Base-by-base conservation (phyloP, 1,140 invertebrate species). In the Steinernema feltiae region DNA sequence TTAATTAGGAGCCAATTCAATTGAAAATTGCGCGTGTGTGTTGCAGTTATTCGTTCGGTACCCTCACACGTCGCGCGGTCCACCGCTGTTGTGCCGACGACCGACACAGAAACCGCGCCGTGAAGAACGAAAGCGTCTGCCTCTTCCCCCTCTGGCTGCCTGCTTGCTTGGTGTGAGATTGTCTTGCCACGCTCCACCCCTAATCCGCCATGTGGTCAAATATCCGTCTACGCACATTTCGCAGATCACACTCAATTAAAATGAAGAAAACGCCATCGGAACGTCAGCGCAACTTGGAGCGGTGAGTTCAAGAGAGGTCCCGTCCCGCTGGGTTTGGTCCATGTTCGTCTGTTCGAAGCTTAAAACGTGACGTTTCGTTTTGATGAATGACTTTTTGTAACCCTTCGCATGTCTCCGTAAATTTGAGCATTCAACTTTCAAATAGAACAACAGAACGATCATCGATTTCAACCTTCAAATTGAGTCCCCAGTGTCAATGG, bases 201-300 rank as follows among this genome's bases (percentile, higher is more conserved):
- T 29, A 30, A 53, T 24, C 1, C 30, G 69, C 29, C 29, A 74
- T 74, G 73, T 74, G 73, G 73, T 69, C 73, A 74, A 69, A 48
- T 30, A 69, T 74, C 31, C 73, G 73, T 32, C 48, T 53, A 30
- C 73, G 73, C 73, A 74, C 73, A 69, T 74, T 74, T 74, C 73
- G 46, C 31, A 74, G 73, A 46, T 73, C 46, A 30, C 48, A 70
- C 48, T 73, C 48, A 73, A 30, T 73, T 73, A 53, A 30, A 30
- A 79, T 80, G 73, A 63, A 70, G 30, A 79, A 79, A 35, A 79
- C 78, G 30, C 69, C 78, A 3, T 79, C 78, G 18, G 78, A 79
- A 69, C 48, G 79, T 31, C 78, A 80, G 46, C 30, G 78, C 15
- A 80, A 80, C 71, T 69, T 79, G 31, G 78, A 79, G 71, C 29